Conservation (phyloP, 2,113 vertebrate species). For the Hippocampus zosterae region DNA sequence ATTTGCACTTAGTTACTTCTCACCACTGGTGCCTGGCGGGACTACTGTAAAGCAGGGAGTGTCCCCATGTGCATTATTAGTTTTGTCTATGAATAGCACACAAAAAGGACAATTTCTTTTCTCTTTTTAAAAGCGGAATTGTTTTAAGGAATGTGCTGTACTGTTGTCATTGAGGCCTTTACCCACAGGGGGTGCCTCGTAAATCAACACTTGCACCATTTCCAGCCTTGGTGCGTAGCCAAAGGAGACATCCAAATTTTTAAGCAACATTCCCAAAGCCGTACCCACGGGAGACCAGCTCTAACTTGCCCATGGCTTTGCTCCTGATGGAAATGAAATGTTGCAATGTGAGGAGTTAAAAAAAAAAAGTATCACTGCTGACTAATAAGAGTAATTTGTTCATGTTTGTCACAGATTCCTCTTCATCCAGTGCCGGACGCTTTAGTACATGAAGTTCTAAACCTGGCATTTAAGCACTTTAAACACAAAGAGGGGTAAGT, state of each 20-base stretch:
- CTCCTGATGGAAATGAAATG: constrained; percentile 45
- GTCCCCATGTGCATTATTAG: not conserved
- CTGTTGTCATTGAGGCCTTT: constrained; percentile 20
- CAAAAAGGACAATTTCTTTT: not conserved
- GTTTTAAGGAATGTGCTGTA: constrained; percentile 15
- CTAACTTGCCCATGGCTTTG: constrained; percentile 53
- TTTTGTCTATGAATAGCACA: not conserved
- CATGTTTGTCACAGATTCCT: constrained; percentile 84
- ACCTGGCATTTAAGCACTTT: constrained; percentile 99
- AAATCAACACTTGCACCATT: constrained; percentile 40
- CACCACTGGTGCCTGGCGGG: too few relatives aligned
- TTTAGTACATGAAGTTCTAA: constrained; percentile 98
- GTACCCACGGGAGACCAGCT: constrained; percentile 27
- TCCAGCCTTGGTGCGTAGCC: constrained; percentile 32
- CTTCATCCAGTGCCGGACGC: constrained; percentile 98
- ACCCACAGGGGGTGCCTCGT: constrained; percentile 11
- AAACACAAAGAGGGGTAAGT: constrained; percentile 99
- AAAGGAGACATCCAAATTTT: constrained; percentile 33
- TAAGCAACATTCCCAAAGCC: constrained; percentile 39
- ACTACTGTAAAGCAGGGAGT: not conserved
- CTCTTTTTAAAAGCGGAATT: not conserved
- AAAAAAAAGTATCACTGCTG: constrained; percentile 27
- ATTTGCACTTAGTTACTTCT: too few relatives aligned
- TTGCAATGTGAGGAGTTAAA: constrained; percentile 18
- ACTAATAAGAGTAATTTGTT: constrained; percentile 48